phyloP scores from a whole-genome alignment of 2,113 vertebrate species.

The Cariama cristata region DNA sequence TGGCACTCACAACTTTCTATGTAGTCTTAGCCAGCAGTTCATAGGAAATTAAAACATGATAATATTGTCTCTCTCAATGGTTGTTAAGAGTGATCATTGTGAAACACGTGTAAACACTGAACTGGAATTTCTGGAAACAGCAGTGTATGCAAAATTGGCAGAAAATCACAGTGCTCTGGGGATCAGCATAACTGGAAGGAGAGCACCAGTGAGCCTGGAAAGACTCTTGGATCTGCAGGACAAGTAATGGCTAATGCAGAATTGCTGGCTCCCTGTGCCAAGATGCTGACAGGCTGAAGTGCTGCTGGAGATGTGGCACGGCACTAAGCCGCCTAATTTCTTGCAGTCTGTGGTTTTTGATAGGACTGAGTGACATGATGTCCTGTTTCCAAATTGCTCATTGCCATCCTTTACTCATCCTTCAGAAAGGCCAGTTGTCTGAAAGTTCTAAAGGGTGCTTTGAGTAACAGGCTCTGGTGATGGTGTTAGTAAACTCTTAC shows the following conservation, averaged over 20 bases:
- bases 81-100: not conserved
- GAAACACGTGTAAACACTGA: slow-evolving; percentile 12
- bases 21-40: not conserved
- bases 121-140: not conserved
- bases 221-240: not conserved
- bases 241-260: not conserved
- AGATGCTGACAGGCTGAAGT: not conserved
- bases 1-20: not conserved
- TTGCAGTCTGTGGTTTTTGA: not conserved
- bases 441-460: not conserved
- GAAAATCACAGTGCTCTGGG: not conserved
- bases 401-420: not conserved
- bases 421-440: not conserved
- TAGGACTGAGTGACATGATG: not conserved
- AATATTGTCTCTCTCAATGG: not conserved
- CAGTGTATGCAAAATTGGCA: not conserved
- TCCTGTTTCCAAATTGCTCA: not conserved
- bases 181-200: not conserved
- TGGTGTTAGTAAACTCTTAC: not conserved
- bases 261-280: not conserved
- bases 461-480: not conserved
- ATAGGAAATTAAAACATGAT: slow-evolving; percentile 17
- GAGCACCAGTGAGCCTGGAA: not conserved
- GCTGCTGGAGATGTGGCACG: not conserved
- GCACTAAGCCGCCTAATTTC: not conserved